Evolutionary conservation across 1,140 invertebrate species (phyloP), one percentile per base, ranked within the genome.

Genomic region (Leptinotarsa undecemlineata): DNA sequence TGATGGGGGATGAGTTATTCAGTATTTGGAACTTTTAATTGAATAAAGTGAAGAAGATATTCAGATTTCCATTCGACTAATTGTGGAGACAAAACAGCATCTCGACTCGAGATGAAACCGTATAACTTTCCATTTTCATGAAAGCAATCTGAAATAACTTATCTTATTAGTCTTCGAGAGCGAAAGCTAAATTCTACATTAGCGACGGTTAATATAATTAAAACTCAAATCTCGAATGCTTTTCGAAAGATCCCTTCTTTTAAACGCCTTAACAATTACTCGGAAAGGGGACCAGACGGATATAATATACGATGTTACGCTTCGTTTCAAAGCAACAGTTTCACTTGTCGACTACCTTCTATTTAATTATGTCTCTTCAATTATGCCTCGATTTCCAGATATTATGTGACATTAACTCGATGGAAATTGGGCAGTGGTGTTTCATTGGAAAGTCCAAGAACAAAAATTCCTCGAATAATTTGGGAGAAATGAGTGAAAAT

Each of bases 121-220:
- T 57, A 57, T 57, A 57, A 57, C 51, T 57, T 57, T 57, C 51
- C 51, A 57, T 57, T 57, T 57, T 57, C 51, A 57, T 57, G 51
- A 57, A 57, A 57, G 51, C 51, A 57, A 57, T 57, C 14, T 57
- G 51, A 19, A 57, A 57, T 57, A 57, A 57, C 51, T 57, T 57
- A 57, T 57, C 51, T 57, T 57, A 57, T 57, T 57, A 57, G 51
- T 19, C n/a, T 17, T 57, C 51, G 14, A 57, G 51, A 57, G 51
- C 51, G 51, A 57, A 57, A 57, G 51, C 51, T 57, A 57, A 57
- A 57, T 57, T 57, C 51, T 57, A 17, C 51, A 57, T 57, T 57
- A 57, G 51, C n/a, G 51, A 57, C 51, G 13, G 51, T 57, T 57
- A 57, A 57, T 57, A 57, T 57, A 57, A 57, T 57, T 57, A 57